A percentile compares a stretch with the other conserved stretches of the same genome.
These are phyloP conservation scores for Cheilinus undulatus DNA, from an alignment of 2,113 vertebrate genomes.

Conservation along the genomic window DNA sequence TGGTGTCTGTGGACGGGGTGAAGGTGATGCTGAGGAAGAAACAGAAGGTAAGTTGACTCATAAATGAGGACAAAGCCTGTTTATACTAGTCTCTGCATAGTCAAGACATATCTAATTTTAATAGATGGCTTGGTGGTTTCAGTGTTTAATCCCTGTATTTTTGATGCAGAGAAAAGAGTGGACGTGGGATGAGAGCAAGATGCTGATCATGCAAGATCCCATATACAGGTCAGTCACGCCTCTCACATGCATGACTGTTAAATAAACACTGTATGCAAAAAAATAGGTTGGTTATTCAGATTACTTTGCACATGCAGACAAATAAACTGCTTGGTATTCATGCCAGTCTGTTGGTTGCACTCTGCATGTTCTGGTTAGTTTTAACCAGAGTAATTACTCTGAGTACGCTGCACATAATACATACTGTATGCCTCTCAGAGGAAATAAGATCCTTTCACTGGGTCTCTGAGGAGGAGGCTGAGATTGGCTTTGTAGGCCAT, in stretches of 20 bases:
- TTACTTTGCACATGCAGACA: background rate
- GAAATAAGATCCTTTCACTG: background rate
- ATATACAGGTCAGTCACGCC: slow-evolving; percentile 85
- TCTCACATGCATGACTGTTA: background rate
- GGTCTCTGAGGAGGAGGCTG: background rate
- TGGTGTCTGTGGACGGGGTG: slow-evolving; percentile 89
- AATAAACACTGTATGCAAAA: background rate
- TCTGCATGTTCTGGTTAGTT: background rate
- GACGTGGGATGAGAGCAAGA: slow-evolving; percentile 88
- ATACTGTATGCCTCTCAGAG: slow-evolving; percentile 6
- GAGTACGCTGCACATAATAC: background rate
- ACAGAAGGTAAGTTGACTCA: slow-evolving; percentile 81
- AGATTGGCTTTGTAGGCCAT: background rate
- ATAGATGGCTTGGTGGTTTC: no score
- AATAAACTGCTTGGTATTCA: background rate
- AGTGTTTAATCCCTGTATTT: slow-evolving; percentile 1
- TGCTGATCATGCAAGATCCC: slow-evolving; percentile 88
- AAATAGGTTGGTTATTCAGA: no score
- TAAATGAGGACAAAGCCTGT: no score
- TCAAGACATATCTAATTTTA: no score
- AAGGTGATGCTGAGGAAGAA: slow-evolving; percentile 89
- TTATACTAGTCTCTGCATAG: no score
- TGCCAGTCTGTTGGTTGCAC: background rate
- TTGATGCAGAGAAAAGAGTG: slow-evolving; percentile 88
- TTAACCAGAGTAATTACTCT: background rate